Evolutionary conservation across 1,140 invertebrate species (phyloP), one percentile per base, ranked within the genome.

Genomic region (Matsumurasca onukii): DNA sequence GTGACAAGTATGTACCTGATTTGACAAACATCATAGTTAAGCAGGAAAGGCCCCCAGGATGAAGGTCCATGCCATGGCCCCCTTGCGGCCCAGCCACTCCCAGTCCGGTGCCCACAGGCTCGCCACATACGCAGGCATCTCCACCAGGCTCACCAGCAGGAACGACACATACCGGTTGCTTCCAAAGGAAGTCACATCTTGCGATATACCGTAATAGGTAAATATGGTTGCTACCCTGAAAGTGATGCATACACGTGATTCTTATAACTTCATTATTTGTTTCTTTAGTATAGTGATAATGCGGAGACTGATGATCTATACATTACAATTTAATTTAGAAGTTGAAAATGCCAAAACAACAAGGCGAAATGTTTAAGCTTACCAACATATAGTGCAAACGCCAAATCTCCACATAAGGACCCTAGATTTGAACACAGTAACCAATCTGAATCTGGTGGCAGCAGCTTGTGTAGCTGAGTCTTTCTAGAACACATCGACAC

Each of bases 181-280:
- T 0, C 75, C 73, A 15, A 76, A 67, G 13, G 63, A 45, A 0
- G 73, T 69, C 15, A 73, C 71, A 73, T 90, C 90, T 22, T 91
- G 78, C 0, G 88, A 88, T 13, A 92, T 76, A 1, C 89, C 90
- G 74, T 91, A 91, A 73, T 86, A 92, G 1, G 91, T 84, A 66
- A 90, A 86, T 3, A 86, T 83, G 77, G 88, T 88, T 1, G 88
- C 84, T 20, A 84, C 83, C 88, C 88, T 89, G 66, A 80, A 67
- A 79, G n/a, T 57, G 67, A 69, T 31, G 74, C 71, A 20, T 78
- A 73, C 13, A 73, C 13, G 15, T 70, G 59, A 12, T 20, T 2
- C 52, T 31, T 55, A 68, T 17, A 12, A 30, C 39, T 5, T 30
- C 45, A 31, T 62, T 5, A 61, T 17, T 31, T 39, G 17, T 1